Conservation (phyloP, 1,140 invertebrate genomes). For the Drosophila bifasciata region DNA sequence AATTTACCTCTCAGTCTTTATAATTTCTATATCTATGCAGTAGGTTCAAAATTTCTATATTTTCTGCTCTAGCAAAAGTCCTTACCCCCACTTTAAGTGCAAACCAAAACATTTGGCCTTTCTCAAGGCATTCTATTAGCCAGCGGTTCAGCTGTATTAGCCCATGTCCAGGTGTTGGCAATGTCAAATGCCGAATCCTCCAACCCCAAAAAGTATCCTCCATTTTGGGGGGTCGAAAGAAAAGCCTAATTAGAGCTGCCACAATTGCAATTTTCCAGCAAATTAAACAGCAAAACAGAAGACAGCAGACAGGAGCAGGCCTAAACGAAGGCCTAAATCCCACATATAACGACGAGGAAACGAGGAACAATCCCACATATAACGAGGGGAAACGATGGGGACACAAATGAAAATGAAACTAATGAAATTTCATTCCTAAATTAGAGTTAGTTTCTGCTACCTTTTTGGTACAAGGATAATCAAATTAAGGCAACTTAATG, state of each 20-base stretch:
- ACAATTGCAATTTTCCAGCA: constrained; percentile 65
- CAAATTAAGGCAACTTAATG: constrained; percentile 34
- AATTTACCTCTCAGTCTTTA: too few relatives aligned
- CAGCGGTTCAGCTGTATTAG: too few relatives aligned
- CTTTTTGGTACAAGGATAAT: constrained; percentile 37
- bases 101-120: too few relatives aligned
- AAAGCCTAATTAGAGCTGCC: constrained; percentile 65
- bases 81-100: too few relatives aligned
- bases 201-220: too few relatives aligned
- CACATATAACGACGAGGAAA: not conserved
- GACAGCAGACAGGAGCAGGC: constrained; percentile 11
- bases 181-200: too few relatives aligned
- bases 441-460: constrained; percentile 40
- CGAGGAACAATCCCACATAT: constrained; percentile 4
- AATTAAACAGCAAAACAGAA: constrained; percentile 56
- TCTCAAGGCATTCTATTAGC: too few relatives aligned
- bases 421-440: constrained; percentile 45
- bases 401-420: constrained; percentile 13
- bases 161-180: too few relatives aligned
- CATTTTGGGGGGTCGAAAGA: too few relatives aligned
- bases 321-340: constrained; percentile 22
- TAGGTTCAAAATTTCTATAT: too few relatives aligned
- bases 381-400: not conserved
- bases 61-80: too few relatives aligned
- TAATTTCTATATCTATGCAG: too few relatives aligned